Conservation (phyloP, 2,797 vertebrate genomes). For the Sus cebifrons region DNA sequence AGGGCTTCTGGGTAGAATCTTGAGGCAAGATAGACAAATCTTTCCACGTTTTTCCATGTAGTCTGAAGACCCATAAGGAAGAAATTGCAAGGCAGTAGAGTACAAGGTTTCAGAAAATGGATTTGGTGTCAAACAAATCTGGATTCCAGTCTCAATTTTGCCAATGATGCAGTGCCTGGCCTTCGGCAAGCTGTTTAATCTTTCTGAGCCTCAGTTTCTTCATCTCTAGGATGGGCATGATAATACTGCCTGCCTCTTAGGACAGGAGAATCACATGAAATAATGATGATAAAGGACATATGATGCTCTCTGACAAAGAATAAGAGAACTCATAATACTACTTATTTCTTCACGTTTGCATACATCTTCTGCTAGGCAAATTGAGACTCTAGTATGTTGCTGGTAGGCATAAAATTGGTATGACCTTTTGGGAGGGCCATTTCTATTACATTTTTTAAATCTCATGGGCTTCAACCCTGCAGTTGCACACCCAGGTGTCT, state of each 20-base stretch:
- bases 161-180: neutral
- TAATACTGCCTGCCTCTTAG: neutral
- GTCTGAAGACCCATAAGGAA: neutral
- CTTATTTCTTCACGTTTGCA: conserved; percentile 18
- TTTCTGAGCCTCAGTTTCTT: conserved; percentile 37
- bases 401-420: neutral
- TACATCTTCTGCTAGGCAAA: conserved; percentile 19
- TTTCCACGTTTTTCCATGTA: neutral
- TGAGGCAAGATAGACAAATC: neutral
- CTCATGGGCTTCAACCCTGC: neutral
- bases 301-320: conserved; percentile 8
- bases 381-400: neutral
- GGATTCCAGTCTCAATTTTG: neutral
- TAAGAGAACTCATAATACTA: neutral
- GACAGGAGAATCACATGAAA: neutral
- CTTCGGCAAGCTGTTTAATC: neutral
- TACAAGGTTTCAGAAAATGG: neutral
- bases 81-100: neutral
- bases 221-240: neutral
- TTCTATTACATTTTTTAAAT: conserved; percentile 23
- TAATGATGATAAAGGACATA: neutral
- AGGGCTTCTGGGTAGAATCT: neutral
- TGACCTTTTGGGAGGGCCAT: neutral
- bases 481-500: neutral
- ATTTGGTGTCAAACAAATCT: neutral